Evolutionary conservation across 2,797 vertebrate species (phyloP), one percentile per base, ranked within the genome.

Genomic region (Hozukius guyotensis): DNA sequence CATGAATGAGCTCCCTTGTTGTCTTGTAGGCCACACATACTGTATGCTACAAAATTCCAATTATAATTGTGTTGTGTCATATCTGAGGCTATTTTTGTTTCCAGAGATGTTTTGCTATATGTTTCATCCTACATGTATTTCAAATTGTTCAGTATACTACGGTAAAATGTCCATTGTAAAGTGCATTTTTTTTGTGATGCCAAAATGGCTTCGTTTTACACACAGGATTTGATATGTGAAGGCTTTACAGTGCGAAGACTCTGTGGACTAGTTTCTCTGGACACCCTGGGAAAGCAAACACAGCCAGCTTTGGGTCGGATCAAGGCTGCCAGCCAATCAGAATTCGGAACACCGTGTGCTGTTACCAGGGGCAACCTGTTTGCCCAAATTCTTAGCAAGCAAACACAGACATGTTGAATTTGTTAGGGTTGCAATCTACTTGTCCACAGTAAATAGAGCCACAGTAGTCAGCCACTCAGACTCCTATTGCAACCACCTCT

Each of bases 321-420:
- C 83, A 80, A 93, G 77, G 81, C 90, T 88, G 86, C 85, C 85
- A 89, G 88, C 93, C 92, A 93, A 93, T 94, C 92, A 84, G 80
- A 91, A 92, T 87, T 75, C 87, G 88, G 89, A 84, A 91, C 91
- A 85, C 64, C 5, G 25, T 89, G 89, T 91, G 86, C 91, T 89
- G 94, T 94, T 93, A 89, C 94, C 84, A 94, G 85, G 92, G 91
- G 93, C 88, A 93, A 94, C 92, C 86, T 89, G 91, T 92, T 94
- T 92, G 90, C 89, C 93, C 88, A 92, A 93, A 94, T 90, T 92
- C 88, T 89, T 78, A 82, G 90, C 81, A 82, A 86, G 82, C 82
- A 93, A 92, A 93, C 89, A 87, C 82, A 87, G 80, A 88, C 81
- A 88, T 89, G 90, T 87, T 87, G 90, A 91, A 90, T 93, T 92